Evolutionary conservation across 2,888 invertebrate genomes (phyloP).

Genomic region (Cartodere bifasciata): DNA sequence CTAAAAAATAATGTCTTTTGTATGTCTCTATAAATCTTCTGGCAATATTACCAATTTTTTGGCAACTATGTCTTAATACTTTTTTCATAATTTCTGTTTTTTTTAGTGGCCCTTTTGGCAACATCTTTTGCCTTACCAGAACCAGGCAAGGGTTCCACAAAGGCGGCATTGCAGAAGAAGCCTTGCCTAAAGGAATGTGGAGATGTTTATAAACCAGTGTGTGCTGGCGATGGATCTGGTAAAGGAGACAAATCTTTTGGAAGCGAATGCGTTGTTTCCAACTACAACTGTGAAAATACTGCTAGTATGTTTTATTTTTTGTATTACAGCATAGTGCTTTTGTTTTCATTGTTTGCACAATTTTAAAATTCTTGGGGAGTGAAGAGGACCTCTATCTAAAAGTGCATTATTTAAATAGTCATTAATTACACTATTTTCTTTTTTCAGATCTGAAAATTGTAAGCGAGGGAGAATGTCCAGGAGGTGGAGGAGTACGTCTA

Average conservation of each 20-base stretch:
- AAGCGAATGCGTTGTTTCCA: conserved; percentile 48
- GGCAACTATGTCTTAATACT: too few species aligned
- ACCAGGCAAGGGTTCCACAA: conserved; percentile 50
- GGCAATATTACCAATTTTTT: too few species aligned
- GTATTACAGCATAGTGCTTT: conserved; percentile 2
- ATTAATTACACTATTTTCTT: conserved; percentile 16
- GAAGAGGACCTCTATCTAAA: too few species aligned
- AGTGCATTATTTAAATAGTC: too few species aligned
- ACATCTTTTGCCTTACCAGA: conserved; percentile 31
- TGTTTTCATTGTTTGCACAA: too few species aligned
- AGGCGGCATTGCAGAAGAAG: conserved; percentile 42
- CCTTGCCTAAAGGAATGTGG: conserved; percentile 44
- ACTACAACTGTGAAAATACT: conserved; percentile 53
- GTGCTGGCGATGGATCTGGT: conserved; percentile 46
- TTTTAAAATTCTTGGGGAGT: too few species aligned
- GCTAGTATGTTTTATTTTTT: conserved; percentile 36
- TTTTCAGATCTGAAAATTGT: conserved; percentile 44
- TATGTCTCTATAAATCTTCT: too few species aligned
- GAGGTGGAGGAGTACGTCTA: conserved; percentile 47
- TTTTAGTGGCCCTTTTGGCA: conserved; percentile 35
- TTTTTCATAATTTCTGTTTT: conserved; percentile 22
- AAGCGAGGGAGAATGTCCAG: conserved; percentile 51
- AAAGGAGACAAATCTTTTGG: conserved; percentile 47
- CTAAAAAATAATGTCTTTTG: too few species aligned
- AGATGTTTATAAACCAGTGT: conserved; percentile 43